Percentiles rank a stretch among this genome's conserved stretches.
These are phyloP conservation scores for Malurus splendens DNA, from an alignment of 2,797 vertebrate genomes.

Conservation along the genomic window DNA sequence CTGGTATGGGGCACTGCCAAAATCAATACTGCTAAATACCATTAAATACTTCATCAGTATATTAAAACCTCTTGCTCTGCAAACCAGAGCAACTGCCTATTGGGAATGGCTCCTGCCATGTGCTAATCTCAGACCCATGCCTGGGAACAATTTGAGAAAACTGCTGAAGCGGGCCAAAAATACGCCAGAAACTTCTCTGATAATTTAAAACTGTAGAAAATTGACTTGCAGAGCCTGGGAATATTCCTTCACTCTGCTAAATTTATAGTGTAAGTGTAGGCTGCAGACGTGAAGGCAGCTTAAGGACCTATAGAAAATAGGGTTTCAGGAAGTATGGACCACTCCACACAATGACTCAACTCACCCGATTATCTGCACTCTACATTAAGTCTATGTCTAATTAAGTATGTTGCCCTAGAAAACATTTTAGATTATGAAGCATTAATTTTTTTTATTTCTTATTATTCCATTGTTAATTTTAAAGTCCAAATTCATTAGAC, in stretches of 20 bases:
- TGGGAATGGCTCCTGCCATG: not conserved
- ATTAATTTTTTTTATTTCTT: not conserved
- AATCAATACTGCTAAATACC: not conserved
- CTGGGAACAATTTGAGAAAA: slow-evolving; percentile 14
- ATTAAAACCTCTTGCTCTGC: not conserved
- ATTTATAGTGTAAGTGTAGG: not conserved
- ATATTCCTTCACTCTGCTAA: not conserved
- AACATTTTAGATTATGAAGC: not conserved
- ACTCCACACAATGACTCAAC: not conserved
- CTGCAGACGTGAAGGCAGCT: not conserved
- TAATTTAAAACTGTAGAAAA: not conserved
- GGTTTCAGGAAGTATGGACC: not conserved
- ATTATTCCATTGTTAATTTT: not conserved
- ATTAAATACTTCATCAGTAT: not conserved
- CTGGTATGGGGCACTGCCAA: not conserved
- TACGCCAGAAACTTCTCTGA: not conserved
- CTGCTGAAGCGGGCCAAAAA: not conserved
- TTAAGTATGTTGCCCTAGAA: not conserved
- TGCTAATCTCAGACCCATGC: not conserved
- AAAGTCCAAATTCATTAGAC: not conserved
- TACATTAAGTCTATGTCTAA: not conserved
- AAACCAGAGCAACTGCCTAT: not conserved
- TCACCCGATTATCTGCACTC: not conserved
- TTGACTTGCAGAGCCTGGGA: not conserved
- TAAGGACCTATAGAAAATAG: not conserved